Base-by-base conservation (phyloP, 2,888 invertebrate species). In the Chirona hameri region DNA sequence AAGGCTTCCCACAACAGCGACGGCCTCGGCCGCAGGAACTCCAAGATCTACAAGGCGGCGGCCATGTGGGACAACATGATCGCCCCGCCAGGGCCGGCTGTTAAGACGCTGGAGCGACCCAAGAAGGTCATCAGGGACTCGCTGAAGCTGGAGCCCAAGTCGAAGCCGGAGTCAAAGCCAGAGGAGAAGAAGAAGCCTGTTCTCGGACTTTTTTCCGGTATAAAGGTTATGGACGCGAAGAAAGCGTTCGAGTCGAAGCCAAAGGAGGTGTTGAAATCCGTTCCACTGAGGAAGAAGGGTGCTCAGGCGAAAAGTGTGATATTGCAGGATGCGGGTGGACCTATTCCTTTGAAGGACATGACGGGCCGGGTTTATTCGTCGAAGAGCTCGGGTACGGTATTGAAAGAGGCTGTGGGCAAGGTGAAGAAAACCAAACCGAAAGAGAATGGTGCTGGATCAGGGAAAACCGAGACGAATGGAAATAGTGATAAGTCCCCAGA, bases 11-110 rank as follows among this genome's bases (percentile, higher is more conserved):
- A 21, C 9, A 39, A 15, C 46, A 24, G 76, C 39, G 76, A 76
- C 46, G 76, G 76, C 21, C 24, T 76, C 27, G 46, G 69, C 65
- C 80, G 83, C 48, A 60, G 85, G 3, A 84, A 84, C 79, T 85
- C 85, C 31, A 84, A 85, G 76, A 83, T 84, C 60, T 85, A 84
- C 81, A 84, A 84, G 48, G 84, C 83, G 24, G 85, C 85, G 27
- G 85, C 85, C 48, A 83, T 84, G 83, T 85, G 84, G 84, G 85
- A 85, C 76, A 84, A 29, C 72, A 82, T 84, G 81, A 52, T 80
- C 14, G 52, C 80, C 27, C 80, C 80, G 29, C 27, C 52, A 18
- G 55, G 29, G 52, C 52, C 80, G 48, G 18, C 80, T 52, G 72
- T 31, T 5, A 76, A 76, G 76, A 80, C 80, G 29, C 80, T 80